These are phyloP conservation scores for Choristoneura rosaceana DNA, from an alignment of 2,888 invertebrate species.

Conservation along the genomic window DNA sequence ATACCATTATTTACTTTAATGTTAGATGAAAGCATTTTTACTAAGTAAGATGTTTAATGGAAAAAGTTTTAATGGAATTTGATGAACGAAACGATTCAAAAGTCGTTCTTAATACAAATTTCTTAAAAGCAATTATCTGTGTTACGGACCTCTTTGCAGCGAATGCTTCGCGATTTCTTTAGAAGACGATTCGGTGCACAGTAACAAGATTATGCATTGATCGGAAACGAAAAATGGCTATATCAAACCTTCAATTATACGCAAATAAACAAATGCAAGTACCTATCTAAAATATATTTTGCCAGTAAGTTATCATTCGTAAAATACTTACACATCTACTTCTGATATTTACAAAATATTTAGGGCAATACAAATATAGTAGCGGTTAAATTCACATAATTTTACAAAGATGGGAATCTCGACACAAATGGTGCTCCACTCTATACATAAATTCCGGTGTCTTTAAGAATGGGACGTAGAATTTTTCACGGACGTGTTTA, in stretches of 20 bases:
- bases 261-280: not conserved
- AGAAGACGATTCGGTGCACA: constrained; percentile 28
- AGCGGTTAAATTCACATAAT: constrained; percentile 9
- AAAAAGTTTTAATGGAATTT: constrained; percentile 82
- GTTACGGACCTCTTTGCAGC: constrained; percentile 54
- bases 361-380: constrained; percentile 10
- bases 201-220: constrained; percentile 19
- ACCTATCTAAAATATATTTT: too few relatives aligned
- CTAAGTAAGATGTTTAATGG: constrained; percentile 77
- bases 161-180: constrained; percentile 52
- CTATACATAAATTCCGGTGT: constrained; percentile 16
- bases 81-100: constrained; percentile 68
- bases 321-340: not conserved
- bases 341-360: not conserved
- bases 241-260: not conserved
- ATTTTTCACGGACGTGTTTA: constrained; percentile 26
- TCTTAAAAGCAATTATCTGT: constrained; percentile 65
- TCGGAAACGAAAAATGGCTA: constrained; percentile 8
- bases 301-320: not conserved
- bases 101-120: constrained; percentile 66
- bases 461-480: constrained; percentile 6
- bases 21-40: constrained; percentile 72
- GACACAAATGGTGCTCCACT: constrained; percentile 13
- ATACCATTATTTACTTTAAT: constrained; percentile 68
- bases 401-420: constrained; percentile 29